These are phyloP conservation scores for Centropus unirufus DNA, from an alignment of 2,113 vertebrate genomes.

Conservation along the genomic window DNA sequence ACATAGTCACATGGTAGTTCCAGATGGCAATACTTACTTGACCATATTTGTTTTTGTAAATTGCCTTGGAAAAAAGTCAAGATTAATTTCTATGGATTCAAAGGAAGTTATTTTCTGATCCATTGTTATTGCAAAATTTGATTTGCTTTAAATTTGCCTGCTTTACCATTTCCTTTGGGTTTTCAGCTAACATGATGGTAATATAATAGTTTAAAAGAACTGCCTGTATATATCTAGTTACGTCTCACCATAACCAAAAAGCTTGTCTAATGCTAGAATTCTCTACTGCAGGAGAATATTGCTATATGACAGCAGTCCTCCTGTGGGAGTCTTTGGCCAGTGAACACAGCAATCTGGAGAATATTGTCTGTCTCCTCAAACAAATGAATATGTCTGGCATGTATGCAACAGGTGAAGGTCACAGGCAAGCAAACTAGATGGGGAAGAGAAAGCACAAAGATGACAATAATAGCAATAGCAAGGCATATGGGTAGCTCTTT, in stretches of 20 bases:
- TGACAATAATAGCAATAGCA: not conserved
- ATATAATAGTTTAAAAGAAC: not conserved
- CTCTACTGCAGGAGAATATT: not conserved
- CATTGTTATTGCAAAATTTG: not conserved
- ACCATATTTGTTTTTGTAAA: not conserved
- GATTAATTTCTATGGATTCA: not conserved
- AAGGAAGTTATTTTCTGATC: not conserved
- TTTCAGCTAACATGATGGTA: not conserved
- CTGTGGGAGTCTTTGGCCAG: not conserved
- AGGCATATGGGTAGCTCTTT: not conserved
- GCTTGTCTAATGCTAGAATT: not conserved
- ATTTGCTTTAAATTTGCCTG: not conserved
- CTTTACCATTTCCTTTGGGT: not conserved
- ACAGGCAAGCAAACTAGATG: not conserved
- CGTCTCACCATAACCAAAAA: not conserved
- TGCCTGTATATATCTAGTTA: not conserved
- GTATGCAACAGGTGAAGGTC: not conserved
- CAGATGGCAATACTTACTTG: not conserved
- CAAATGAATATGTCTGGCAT: not conserved
- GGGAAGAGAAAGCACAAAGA: not conserved
- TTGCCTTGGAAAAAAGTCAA: not conserved
- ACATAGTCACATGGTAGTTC: not conserved
- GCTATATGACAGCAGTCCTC: not conserved
- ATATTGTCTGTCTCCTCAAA: not conserved
- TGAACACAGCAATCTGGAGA: not conserved